Evolutionary conservation across 2,888 invertebrate genomes (phyloP), one percentile per base, ranked within the genome.

Genomic region (Metopia argyrocephala): DNA sequence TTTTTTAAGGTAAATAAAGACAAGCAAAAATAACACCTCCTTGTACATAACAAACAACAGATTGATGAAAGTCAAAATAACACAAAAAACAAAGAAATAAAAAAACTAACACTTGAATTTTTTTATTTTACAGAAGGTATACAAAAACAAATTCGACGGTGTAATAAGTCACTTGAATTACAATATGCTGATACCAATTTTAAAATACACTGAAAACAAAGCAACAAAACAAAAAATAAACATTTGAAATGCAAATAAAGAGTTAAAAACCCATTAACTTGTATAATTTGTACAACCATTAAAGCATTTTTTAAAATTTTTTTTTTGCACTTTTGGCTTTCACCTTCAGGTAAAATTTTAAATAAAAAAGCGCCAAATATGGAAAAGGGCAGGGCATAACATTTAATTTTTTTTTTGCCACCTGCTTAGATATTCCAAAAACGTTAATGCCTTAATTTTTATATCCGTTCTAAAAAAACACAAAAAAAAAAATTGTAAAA

Each of bases 241-340:
- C 50, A 12, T 25, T 64, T 20, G 7, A 79, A 78, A 82, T 84
- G 82, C 74, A 84, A 84, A 84, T 83, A 66, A 69, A 76, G 75
- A 82, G 78, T 83, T 82, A 80, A 80, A 84, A 79, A 78, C 76
- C 82, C 83, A 84, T 83, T 84, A 80, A 78, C 81, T 81, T 78
- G 74, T 76, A 79, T 82, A 83, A 83, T 82, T 38, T 82, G 73
- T 62, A 69, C 68, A 71, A 74, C 56, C 57, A 62, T 66, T 64
- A 23, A 65, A 75, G 45, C 20, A 12, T 76, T 76, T 66, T 64
- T 57, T 59, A 66, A 46, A 66, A 75, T 75, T 54, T 48, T 61
- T 7, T 18, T 31, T 21, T 15, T 15, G 20, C 3, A 50, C 48
- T 3, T n/a, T n/a, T n/a, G n/a, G n/a, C n/a, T n/a, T n/a, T 4